These are phyloP conservation scores for Coranthus polyacanthus DNA, from an alignment of 2,797 vertebrate species.

Conservation along the genomic window DNA sequence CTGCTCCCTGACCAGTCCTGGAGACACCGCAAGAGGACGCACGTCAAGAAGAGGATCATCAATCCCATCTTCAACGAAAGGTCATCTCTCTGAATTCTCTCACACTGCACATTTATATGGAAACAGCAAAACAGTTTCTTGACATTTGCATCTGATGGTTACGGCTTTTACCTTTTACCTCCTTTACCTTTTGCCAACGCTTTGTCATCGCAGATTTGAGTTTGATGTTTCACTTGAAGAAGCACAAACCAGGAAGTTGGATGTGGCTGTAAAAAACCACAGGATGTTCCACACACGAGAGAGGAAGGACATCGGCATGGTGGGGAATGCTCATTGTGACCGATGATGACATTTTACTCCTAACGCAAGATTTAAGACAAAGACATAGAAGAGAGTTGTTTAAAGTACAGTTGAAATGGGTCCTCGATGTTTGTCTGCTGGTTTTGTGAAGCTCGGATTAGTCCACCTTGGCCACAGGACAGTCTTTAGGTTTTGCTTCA, in stretches of 20 bases:
- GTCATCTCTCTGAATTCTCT: too few relatives aligned
- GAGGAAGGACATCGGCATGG: conserved; percentile 94
- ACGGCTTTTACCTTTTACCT: background rate
- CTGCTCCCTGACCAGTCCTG: conserved; percentile 93
- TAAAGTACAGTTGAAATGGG: background rate
- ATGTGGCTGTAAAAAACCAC: conserved; percentile 94
- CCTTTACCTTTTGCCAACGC: background rate
- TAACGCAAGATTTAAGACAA: background rate
- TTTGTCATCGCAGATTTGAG: conserved; percentile 88
- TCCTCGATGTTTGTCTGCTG: too few relatives aligned
- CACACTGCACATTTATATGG: too few relatives aligned
- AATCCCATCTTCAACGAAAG: conserved; percentile 91
- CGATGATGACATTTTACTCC: background rate
- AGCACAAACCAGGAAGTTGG: conserved; percentile 87
- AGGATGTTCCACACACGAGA: conserved; percentile 89
- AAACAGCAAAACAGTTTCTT: too few relatives aligned
- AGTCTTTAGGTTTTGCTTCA: too few relatives aligned
- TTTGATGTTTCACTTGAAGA: conserved; percentile 89
- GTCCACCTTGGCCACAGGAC: too few relatives aligned
- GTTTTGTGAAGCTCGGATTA: too few relatives aligned
- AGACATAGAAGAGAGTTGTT: too few relatives aligned
- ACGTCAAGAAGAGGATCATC: conserved; percentile 89
- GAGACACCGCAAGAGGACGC: conserved; percentile 90
- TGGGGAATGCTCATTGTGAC: conserved; percentile 51
- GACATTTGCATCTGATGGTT: too few relatives aligned